Evolutionary conservation across 1,140 invertebrate species (phyloP), one percentile per base, ranked within the genome.

Genomic region (Eupristina koningsbergeri): DNA sequence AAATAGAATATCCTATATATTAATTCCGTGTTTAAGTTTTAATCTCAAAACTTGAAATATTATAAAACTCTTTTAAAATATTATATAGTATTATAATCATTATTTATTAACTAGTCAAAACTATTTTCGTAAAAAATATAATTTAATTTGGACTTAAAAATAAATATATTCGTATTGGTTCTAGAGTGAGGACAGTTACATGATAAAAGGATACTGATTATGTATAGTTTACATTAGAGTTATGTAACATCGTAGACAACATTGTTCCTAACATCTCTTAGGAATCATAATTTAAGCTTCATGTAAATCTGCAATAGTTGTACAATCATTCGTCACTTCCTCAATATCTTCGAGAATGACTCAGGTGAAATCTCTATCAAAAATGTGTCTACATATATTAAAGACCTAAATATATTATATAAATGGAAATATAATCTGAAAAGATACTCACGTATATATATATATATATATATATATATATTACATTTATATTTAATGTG

Each of bases 401-500:
- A 29, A n/a, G 34, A 69, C 0, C 22, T 47, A 61, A 36, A 81
- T 19, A n/a, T 0, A 29, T 81, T 73, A 39, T 73, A 26, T 61
- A 81, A 81, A 67, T 36, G 47, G 50, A 73, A 73, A 73, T 29
- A 34, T 22, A 53, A 71, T n/a, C n/a, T n/a, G n/a, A n/a, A n/a
- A n/a, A n/a, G n/a, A n/a, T n/a, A n/a, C n/a, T n/a, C n/a, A n/a
- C n/a, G n/a, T n/a, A n/a, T n/a, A n/a, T n/a, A n/a, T n/a, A 26
- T n/a, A 63, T 41, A 61, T 63, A 36, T 9, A 19, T 36, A 41
- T 6, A 36, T 5, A 36, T 19, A 1, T 19, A 67, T 67, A 36
- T 67, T 67, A 36, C 31, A 67, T 11, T 1, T 64, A 64, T 31
- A 64, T 64, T 34, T 11, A 64, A 34, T 0, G 29, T 15, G 2